These are phyloP conservation scores for Teleogryllus oceanicus DNA, from an alignment of 2,888 invertebrate species.

Conservation along the genomic window DNA sequence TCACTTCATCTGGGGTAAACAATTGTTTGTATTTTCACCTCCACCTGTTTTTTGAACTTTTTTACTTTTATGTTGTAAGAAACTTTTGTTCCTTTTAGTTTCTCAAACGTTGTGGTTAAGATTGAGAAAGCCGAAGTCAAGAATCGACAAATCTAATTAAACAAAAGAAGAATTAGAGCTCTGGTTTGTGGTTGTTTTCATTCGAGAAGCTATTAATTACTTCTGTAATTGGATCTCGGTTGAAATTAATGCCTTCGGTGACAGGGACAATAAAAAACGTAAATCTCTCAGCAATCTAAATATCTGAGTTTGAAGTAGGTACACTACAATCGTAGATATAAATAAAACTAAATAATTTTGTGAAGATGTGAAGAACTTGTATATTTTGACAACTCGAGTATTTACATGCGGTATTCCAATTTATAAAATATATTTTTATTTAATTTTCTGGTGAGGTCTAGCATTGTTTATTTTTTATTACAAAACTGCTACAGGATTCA, in stretches of 20 bases:
- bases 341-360: no score
- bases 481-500: no score
- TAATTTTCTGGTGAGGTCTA: no score
- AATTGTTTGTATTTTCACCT: background rate
- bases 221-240: background rate
- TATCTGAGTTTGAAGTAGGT: background rate
- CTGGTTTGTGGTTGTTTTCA: background rate
- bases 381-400: no score
- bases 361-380: no score
- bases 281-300: background rate
- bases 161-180: background rate
- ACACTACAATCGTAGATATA: no score
- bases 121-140: background rate
- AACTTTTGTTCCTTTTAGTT: background rate
- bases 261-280: background rate
- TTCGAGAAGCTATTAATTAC: background rate
- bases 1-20: background rate
- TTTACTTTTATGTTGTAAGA: background rate
- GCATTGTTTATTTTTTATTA: no score
- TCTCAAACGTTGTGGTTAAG: background rate
- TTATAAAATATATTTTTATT: no score
- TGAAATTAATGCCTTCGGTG: background rate
- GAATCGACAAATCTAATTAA: background rate
- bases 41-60: background rate
- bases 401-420: no score